Base-by-base conservation (phyloP, 2,888 invertebrate species). In the Thereva unica region DNA sequence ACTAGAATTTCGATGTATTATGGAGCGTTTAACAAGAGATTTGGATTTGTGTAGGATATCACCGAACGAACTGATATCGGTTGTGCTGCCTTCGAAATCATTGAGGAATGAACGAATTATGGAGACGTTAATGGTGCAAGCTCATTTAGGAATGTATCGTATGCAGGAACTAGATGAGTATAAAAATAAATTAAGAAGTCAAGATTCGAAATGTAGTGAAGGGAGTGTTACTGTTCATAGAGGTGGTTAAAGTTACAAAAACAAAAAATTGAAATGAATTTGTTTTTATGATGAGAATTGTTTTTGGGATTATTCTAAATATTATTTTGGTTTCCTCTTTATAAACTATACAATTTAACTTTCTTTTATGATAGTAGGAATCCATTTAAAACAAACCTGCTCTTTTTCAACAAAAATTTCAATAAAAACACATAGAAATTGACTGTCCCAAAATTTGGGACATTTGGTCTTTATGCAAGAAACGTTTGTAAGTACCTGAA, bases 51-150 rank as follows among this genome's bases (percentile, higher is more conserved):
- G 95, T 76, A 88, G 93, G 78, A 95, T 95, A 78, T 91, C 95
- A 72, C 95, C 95, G 10, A 93, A 94, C 79, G 95, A 95, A 82
- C 85, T 95, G 74, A 92, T 95, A 71, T 93, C 93, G 84, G 93
- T 94, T 76, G 95, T 95, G 69, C 83, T 95, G 74, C 95, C 95
- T 55, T 92, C 94, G 69, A 95, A 95, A 79, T 93, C 94, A 54
- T 93, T 95, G 74, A 93, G 91, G 79, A 94, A 95, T 81, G 95
- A 95, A 80, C 85, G 91, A 66, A 95, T 95, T 73, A 84, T 95
- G 76, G 94, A 95, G 79, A 95, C 95, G 4, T 84, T 95, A 55
- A 93, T 94, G 91, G 91, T 90, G 81, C 95, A 95, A 82, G 95
- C 95, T 61, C 94, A 93, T 80, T 89, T 92, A 2, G 95, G 95